Evolutionary conservation across 2,113 vertebrate species (phyloP), one percentile per base, ranked within the genome.

Genomic region (Muscicapa adusta): DNA sequence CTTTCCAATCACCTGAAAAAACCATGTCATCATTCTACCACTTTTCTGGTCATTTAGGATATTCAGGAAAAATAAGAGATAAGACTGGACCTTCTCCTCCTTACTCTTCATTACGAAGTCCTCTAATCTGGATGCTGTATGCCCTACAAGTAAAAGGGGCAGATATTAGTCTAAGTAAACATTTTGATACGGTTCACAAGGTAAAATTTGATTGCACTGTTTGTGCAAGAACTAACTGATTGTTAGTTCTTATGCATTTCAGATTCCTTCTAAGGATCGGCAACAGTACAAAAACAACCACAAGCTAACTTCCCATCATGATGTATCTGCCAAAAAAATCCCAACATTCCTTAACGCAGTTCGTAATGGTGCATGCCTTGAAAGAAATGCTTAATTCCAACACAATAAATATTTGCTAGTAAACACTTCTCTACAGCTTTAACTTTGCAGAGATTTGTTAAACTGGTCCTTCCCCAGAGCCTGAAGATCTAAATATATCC

Each of bases 401-500:
- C 23, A 82, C 16, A 89, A 78, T 25, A 89, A 88, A 85, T 26
- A 72, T 38, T 65, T 82, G 29, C 63, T 40, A 78, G 54, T 67
- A 91, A 97, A 91, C 75, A 73, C 24, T 51, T 85, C 17, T 31
- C 60, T 22, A 38, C 0, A 71, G 75, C 53, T 61, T 74, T 40
- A 4, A 34, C 40, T 86, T 68, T 81, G 67, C 62, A 72, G 65
- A 85, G 57, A 76, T 76, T 83, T 20, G 26, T 79, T 76, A 72
- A 85, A 91, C 51, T 61, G 67, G 42, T 76, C 75, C 77, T 62
- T 91, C 86, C 85, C 75, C 42, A 72, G 45, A 71, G 89, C 85
- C 76, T 33, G 22, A 58, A 50, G 68, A 54, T 67, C 87, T 88
- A 94, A 90, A 96, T 81, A 91, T 89, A 95, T 48, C 85, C 43